phyloP scores from a whole-genome alignment of 1,140 invertebrate genomes.

The Drosophila paulistorum region DNA sequence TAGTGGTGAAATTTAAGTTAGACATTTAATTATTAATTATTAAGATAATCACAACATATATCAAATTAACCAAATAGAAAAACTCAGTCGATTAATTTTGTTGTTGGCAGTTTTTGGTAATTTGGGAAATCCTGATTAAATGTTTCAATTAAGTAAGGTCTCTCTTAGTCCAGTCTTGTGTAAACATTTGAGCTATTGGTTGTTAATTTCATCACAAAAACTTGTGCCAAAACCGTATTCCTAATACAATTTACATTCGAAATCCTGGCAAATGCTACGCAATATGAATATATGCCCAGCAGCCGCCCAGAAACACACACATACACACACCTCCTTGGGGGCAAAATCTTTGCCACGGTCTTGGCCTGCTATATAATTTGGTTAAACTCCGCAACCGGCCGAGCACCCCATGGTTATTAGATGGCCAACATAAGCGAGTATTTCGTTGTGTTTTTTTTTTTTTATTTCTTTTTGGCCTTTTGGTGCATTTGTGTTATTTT shows the following conservation, averaged over 20 bases:
- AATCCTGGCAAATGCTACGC: constrained; percentile 10
- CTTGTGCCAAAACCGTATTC: neutral
- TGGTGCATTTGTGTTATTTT: constrained; percentile 14
- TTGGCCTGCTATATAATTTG: constrained; percentile 71
- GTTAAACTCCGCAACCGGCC: constrained; percentile 60
- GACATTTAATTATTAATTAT: too few species aligned
- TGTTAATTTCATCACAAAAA: neutral
- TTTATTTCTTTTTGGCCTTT: constrained; percentile 7
- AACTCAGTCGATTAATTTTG: too few species aligned
- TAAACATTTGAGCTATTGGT: neutral
- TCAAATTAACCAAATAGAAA: too few species aligned
- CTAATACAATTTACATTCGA: neutral
- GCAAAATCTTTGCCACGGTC: constrained; percentile 45
- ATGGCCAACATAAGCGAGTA: constrained; percentile 64
- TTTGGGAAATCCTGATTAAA: too few species aligned
- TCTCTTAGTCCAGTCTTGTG: neutral
- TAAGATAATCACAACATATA: too few species aligned
- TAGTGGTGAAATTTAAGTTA: too few species aligned
- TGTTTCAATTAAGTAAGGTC: neutral
- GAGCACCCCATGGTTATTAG: constrained; percentile 76
- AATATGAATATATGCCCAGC: neutral
- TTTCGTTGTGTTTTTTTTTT: constrained; percentile 4
- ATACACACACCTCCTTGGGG: constrained; percentile 14
- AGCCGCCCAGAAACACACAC: neutral
- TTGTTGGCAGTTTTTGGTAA: too few species aligned